Evolutionary conservation across 23 tunicate genomes (phyloP), one percentile per base, ranked within the genome.

Genomic region (Aplidium turbinatum): DNA sequence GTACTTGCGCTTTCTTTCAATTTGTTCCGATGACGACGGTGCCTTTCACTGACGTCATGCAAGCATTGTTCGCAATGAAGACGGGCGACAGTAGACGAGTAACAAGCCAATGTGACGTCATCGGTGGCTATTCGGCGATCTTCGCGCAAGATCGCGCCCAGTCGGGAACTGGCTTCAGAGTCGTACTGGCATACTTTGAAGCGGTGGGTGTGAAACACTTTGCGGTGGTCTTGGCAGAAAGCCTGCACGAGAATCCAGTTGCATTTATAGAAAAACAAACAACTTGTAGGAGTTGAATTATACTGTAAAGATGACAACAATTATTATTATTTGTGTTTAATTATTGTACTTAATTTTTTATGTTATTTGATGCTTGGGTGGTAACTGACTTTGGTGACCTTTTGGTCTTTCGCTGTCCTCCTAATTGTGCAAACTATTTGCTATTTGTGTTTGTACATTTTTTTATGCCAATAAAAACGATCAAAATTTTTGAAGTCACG

Each of bases 181-280:
- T 84, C 89, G 40, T 57, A 84, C 9, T 34, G 39, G 39, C 86
- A 84, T 0, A 27, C 34, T 19, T 74, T 73, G 48, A 57, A 91
- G 33, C 36, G 72, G 68, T 84, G 86, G 40, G 35, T 57, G 18
- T 50, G 54, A 29, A 38, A 51, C 7, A 91, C 97, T 79, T 84
- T 91, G n/a, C 89, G 75, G 16, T 68, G 65, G 68, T 84, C 90
- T 58, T 84, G 84, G 57, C 97, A 91, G 36, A 63, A 73, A 26
- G 82, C 97, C 93, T 86, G 48, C 3, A 65, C 3, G 50, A 42
- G 50, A 42, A 42, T 16, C 16, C 50, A 42, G 16, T 42, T 42
- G 16, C 13, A 9, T 42, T 42, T 42, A 42, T 9, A 9, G 50
- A 42, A 16, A 42, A 42, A 42, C n/a, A n/a, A n/a, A n/a, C n/a